Conservation (phyloP, 2,888 invertebrate genomes). For the Melinaea marsaeus region DNA sequence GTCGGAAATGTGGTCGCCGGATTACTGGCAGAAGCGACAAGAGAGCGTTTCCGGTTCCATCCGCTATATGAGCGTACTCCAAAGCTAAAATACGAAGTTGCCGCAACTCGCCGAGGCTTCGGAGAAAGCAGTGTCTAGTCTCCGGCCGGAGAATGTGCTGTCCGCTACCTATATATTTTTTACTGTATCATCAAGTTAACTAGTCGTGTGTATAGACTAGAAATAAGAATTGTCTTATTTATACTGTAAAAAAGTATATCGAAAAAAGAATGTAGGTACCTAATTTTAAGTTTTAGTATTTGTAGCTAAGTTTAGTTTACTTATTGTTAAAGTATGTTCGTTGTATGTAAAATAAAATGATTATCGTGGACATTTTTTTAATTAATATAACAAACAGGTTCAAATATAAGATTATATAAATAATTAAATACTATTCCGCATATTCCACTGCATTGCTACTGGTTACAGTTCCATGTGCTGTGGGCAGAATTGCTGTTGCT, state of each 20-base stretch:
- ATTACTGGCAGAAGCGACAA: slow-evolving; percentile 54
- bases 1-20: slow-evolving; percentile 54
- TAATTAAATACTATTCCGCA: neutral
- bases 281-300: no score
- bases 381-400: no score
- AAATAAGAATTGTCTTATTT: no score
- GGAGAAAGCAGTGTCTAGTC: slow-evolving; percentile 52
- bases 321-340: neutral
- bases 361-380: no score
- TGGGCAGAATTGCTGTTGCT: slow-evolving; percentile 54
- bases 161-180: slow-evolving; percentile 51
- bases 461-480: slow-evolving; percentile 40
- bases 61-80: slow-evolving; percentile 63
- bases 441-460: neutral
- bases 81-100: slow-evolving; percentile 58
- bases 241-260: no score
- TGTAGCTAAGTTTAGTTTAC: no score
- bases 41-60: slow-evolving; percentile 55
- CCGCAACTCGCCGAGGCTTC: slow-evolving; percentile 50
- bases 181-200: neutral
- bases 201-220: no score
- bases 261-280: no score
- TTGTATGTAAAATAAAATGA: neutral
- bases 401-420: neutral
- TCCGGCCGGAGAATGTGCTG: slow-evolving; percentile 53